Conservation (phyloP, 2,888 invertebrate species). For the Drosophila conformis region DNA sequence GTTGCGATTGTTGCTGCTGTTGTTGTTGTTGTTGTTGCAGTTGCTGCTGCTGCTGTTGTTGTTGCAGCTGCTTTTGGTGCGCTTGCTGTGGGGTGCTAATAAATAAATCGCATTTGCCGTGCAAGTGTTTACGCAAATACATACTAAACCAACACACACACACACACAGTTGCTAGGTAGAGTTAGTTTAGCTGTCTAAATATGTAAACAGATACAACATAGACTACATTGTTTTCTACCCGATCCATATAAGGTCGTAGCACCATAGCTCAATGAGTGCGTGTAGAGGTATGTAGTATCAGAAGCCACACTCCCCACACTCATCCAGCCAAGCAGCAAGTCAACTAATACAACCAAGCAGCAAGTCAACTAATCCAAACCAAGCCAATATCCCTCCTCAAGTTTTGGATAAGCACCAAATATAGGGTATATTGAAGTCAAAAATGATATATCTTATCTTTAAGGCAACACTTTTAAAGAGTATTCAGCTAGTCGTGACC, state of each 20-base stretch:
- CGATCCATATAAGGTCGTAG: constrained; percentile 54
- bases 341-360: neutral
- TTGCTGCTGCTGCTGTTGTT: constrained; percentile 37
- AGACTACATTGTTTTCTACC: constrained; percentile 18
- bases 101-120: constrained; percentile 76
- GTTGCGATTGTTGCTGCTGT: constrained; percentile 35
- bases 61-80: constrained; percentile 51
- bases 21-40: neutral
- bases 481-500: constrained; percentile 2
- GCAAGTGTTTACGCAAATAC: constrained; percentile 13
- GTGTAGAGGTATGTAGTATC: constrained; percentile 1
- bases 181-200: constrained; percentile 32
- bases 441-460: neutral
- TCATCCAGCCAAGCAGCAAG: constrained; percentile 10
- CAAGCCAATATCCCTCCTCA: constrained; percentile 29
- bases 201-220: constrained; percentile 8
- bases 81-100: constrained; percentile 76
- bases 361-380: neutral
- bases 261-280: constrained; percentile 28
- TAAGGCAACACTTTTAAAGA: constrained; percentile 1
- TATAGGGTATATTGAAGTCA: too few species aligned
- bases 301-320: constrained; percentile 27
- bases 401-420: neutral
- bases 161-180: constrained; percentile 26
- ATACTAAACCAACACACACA: neutral